Evolutionary conservation across 1,140 invertebrate species (phyloP), one percentile per base, ranked within the genome.

Genomic region (Caerostris extrusa): DNA sequence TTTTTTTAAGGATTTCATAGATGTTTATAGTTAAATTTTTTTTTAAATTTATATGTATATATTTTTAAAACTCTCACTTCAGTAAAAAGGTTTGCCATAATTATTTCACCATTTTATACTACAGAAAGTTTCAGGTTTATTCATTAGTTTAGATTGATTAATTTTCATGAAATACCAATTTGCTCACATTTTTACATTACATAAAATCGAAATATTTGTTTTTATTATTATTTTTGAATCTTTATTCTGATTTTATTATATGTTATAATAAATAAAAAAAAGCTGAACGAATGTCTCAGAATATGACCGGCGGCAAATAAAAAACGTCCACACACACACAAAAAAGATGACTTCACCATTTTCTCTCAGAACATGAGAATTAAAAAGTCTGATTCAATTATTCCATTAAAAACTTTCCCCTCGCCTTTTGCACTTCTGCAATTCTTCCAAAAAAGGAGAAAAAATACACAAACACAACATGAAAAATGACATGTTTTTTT

Each of bases 321-420:
- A 53, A 10, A 67, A 67, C 12, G 14, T 14, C 34, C 34, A 77
- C 8, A 8, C 3, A 53, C 19, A 14, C 3, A 77, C 19, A 77
- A 77, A 71, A 7, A 19, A 64, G 17, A 64, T 14, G 17, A 14
- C 61, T 17, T 14, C 61, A 64, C 8, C 71, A 50, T 12, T 77
- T 77, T 77, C 53, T 12, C 8, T 50, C 12, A 34, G 71, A 91
- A 91, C 57, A 58, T 82, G 67, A 91, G 69, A 91, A 91, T 91
- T 91, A 77, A 91, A n/a, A 81, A 91, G 90, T 91, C 90, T 91
- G 12, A 91, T 91, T 58, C 71, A 91, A 91, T 91, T 91, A 91
- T 91, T 91, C 56, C 77, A 91, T 81, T 91, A 91, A 58, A 82
- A 81, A 82, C 57, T 60, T 71, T 82, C 50, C 14, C 12, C 10